Conservation (phyloP, 2,797 vertebrate species). For the Esox lucius region DNA sequence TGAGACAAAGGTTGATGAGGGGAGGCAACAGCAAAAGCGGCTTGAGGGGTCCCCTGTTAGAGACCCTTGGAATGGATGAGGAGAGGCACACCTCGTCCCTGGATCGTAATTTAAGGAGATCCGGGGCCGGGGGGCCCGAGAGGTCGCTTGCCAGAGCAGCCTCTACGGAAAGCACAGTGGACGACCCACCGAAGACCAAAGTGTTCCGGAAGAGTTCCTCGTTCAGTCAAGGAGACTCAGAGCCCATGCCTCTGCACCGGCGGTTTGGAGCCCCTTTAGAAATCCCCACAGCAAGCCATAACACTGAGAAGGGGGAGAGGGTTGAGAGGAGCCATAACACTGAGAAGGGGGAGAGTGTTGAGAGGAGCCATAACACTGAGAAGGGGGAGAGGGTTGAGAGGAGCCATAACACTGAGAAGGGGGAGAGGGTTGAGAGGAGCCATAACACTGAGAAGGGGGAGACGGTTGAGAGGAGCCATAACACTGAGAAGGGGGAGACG, state of each 20-base stretch:
- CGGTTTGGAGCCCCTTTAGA: slow-evolving; percentile 89
- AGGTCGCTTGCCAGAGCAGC: slow-evolving; percentile 77
- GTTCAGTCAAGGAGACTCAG: slow-evolving; percentile 86
- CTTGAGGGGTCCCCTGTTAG: slow-evolving; percentile 89
- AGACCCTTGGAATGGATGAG: slow-evolving; percentile 84
- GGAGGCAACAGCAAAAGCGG: slow-evolving; percentile 90
- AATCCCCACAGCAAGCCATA: slow-evolving; percentile 77
- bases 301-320: slow-evolving; percentile 8
- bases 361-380: slow-evolving; percentile 35
- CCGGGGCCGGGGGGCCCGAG: slow-evolving; percentile 48
- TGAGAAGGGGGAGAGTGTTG: background rate
- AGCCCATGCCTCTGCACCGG: slow-evolving; percentile 86
- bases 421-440: slow-evolving; percentile 6
- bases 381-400: background rate
- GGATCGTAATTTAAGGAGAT: slow-evolving; percentile 70
- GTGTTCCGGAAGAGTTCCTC: slow-evolving; percentile 88
- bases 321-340: background rate
- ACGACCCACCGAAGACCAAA: slow-evolving; percentile 75
- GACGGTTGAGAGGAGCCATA: background rate
- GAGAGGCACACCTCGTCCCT: slow-evolving; percentile 69
- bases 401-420: background rate
- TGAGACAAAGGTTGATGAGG: slow-evolving; percentile 88
- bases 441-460: slow-evolving; percentile 27
- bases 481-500: background rate
- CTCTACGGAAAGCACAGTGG: slow-evolving; percentile 79